Evolutionary conservation across 2,113 vertebrate genomes (phyloP).

Genomic region (Danionella cerebrum): DNA sequence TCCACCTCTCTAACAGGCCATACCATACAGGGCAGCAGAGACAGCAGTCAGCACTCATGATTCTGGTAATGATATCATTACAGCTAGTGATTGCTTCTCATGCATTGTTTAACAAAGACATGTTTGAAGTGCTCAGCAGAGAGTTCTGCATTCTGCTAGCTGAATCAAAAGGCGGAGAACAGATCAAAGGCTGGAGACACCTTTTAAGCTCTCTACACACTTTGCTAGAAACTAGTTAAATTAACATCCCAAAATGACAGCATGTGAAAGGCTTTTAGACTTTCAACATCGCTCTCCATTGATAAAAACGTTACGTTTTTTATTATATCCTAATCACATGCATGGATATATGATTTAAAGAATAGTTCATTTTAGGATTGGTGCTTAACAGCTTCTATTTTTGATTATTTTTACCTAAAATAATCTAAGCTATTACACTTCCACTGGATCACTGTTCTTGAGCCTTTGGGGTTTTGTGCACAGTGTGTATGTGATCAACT

Average conservation of each 20-base stretch:
- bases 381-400: no score
- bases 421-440: no score
- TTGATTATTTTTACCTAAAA: no score
- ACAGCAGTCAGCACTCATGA: conserved; percentile 32
- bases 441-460: background rate
- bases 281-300: no score
- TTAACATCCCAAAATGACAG: conserved; percentile 25
- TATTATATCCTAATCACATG: no score
- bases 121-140: conserved; percentile 36
- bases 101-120: conserved; percentile 44
- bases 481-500: conserved; percentile 1
- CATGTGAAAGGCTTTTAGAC: background rate
- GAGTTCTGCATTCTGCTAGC: conserved; percentile 27
- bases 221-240: conserved; percentile 7
- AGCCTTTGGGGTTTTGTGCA: background rate
- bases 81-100: conserved; percentile 40
- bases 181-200: conserved; percentile 35
- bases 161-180: conserved; percentile 21
- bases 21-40: conserved; percentile 21
- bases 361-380: no score
- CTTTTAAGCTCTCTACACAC: conserved; percentile 14
- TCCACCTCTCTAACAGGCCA: background rate
- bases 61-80: conserved; percentile 44
- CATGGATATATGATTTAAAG: no score
- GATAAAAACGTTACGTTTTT: no score